Conservation (phyloP, 1,140 invertebrate species). For the Orchesella cincta region DNA sequence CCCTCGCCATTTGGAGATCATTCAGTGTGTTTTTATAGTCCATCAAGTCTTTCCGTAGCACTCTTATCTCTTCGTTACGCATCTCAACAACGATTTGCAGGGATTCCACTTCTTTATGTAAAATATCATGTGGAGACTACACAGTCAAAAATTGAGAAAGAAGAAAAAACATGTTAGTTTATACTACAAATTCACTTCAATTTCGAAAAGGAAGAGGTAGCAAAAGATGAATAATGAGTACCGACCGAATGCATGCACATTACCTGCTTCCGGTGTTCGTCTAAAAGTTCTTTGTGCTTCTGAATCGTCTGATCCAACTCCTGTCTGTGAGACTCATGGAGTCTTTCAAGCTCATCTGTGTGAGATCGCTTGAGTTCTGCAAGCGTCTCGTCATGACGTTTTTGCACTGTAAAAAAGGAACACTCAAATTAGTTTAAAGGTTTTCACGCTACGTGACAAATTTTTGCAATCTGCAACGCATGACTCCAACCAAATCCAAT, state of each 20-base stretch:
- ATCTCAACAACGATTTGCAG: conserved; percentile 44
- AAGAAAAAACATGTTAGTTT: no score
- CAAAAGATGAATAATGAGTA: no score
- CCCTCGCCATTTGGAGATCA: conserved; percentile 30
- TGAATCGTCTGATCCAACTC: conserved; percentile 22
- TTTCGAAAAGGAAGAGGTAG: no score
- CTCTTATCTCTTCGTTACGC: conserved; percentile 43
- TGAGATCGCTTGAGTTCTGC: conserved; percentile 23
- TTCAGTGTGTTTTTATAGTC: conserved; percentile 29
- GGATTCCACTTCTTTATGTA: conserved; percentile 45
- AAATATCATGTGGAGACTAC: conserved; percentile 39
- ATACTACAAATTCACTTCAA: no score
- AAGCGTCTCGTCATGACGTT: conserved; percentile 19
- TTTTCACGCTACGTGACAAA: no score
- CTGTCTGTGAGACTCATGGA: not conserved
- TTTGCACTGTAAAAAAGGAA: conserved; percentile 17
- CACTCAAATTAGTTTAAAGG: not conserved
- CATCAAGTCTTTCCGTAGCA: conserved; percentile 38
- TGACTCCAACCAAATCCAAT: no score
- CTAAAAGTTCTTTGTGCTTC: conserved; percentile 32
- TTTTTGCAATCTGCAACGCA: no score
- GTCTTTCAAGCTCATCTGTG: conserved; percentile 13
- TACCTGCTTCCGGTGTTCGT: conserved; percentile 34
- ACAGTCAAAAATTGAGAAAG: conserved; percentile 7
- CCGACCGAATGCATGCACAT: no score